Evolutionary conservation across 2,113 vertebrate genomes (phyloP), one percentile per base, ranked within the genome.

Genomic region (Psephotus haematonotus): DNA sequence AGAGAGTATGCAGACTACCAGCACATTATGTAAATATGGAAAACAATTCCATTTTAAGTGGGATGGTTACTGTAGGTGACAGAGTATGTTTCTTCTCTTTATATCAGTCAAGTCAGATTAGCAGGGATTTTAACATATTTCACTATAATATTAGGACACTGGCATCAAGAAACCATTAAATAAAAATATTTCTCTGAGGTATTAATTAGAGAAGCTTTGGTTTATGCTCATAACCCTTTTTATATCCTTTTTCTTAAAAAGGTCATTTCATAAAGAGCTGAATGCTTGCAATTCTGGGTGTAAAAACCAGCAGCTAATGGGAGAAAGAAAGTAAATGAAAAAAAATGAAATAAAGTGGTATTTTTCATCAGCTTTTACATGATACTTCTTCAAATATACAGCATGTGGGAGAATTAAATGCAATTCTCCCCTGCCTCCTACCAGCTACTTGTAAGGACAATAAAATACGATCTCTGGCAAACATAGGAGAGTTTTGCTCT

Each of bases 151-250:
- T 93, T 91, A 95, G 87, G 86, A 84, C 63, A 91, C 37, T 92
- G 82, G 74, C 72, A 96, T 92, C 77, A 92, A 96, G 92, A 96
- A 95, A 75, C 63, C 64, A 95, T 96, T 96, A 97, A 84, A 92
- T 96, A 74, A 83, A 95, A 96, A 35, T 20, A 65, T 64, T 94
- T 91, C 96, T 95, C 91, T 63, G 53, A 82, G 88, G 92, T 93
- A 95, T 96, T 98, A 97, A 97, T 98, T 98, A 97, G 86, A 90
- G 69, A 95, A 64, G 74, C 44, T 90, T 92, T 93, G 57, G 79
- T 97, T 96, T 93, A 81, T 86, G 81, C 76, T 93, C 70, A 96
- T 80, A 92, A 95, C 92, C 35, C 24, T 63, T 94, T 90, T 95
- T 59, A 94, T 74, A 78, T 75, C 88, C 57, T 74, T 79, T 88